Evolutionary conservation across 2,888 invertebrate species (phyloP), one percentile per base, ranked within the genome.

Genomic region (Stramonita haemastoma): DNA sequence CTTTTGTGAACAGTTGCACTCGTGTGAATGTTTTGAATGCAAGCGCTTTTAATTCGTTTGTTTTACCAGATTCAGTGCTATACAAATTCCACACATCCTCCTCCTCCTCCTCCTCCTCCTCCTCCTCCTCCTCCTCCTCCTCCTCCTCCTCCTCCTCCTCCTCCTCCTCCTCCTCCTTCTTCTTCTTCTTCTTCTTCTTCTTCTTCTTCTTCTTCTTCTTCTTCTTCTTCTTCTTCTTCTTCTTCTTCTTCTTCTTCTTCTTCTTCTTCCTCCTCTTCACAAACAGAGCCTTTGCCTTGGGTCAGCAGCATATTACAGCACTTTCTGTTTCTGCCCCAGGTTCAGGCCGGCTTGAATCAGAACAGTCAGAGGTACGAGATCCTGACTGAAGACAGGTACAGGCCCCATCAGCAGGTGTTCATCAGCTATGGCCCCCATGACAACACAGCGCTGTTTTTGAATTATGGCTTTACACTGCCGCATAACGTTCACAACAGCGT

Each of bases 351-450:
- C 19, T 95, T 95, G 92, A 94, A 96, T 92, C 91, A 94, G 73
- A 93, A 94, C 1, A 95, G 95, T 81, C 94, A 96, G 81, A 96
- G 96, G 91, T 97, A 97, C 95, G 96, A 97, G 94, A 96, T 97
- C 70, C 95, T 94, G 90, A 97, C 97, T 2, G 95, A 96, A 79
- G 96, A 95, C 89, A 92, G 95, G 4, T 97, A 97, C 95, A 96
- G 96, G 88, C 97, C 97, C 89, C 97, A 97, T 95, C 96, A 97
- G 73, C 97, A 99, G 96, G 97, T 98, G 89, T 98, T 98, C 95
- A 98, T 99, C 93, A 98, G 97, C 93, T 99, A 99, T 95, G 99
- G 98, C 0, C 96, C 97, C 77, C 98, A 98, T 95, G 97, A 97
- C 93, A 99, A 98, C 96, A 95, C 97, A 0, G 98, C 97, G 95